Conservation (phyloP, 2,797 vertebrate species). For the Pelochelys cantorii region DNA sequence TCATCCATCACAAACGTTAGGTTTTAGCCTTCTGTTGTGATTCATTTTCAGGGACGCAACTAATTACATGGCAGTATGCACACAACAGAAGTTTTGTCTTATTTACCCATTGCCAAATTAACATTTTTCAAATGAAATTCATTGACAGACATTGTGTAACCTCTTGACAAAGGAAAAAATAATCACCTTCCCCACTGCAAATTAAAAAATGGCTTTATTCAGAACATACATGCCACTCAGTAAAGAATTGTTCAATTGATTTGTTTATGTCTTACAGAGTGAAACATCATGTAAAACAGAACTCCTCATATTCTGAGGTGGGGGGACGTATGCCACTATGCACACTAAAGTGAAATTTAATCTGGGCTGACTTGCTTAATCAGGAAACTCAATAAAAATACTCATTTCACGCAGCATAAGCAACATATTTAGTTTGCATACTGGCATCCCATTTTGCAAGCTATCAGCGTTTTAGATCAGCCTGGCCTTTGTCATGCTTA, state of each 20-base stretch:
- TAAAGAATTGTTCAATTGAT: not conserved
- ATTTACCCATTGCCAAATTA: constrained; percentile 17
- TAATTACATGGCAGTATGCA: not conserved
- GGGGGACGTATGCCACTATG: not conserved
- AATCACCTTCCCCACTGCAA: not conserved
- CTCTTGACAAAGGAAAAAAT: constrained; percentile 4
- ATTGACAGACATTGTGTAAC: not conserved
- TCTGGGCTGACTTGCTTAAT: constrained; percentile 19
- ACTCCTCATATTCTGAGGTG: not conserved
- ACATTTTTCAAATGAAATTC: constrained; percentile 23
- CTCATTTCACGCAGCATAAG: not conserved
- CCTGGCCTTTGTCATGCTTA: constrained; percentile 15
- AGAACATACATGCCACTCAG: not conserved
- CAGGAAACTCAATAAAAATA: not conserved
- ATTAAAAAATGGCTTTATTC: not conserved
- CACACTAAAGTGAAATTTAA: not conserved
- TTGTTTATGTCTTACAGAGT: constrained; percentile 20
- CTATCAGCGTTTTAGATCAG: constrained; percentile 15
- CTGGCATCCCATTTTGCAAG: not conserved
- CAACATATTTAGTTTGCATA: not conserved
- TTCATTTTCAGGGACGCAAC: constrained; percentile 2
- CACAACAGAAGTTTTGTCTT: constrained; percentile 37
- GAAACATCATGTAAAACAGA: constrained; percentile 48
- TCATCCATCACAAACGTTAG: constrained; percentile 46
- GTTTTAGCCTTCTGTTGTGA: constrained; percentile 18